phyloP scores from a whole-genome alignment of 2,113 vertebrate genomes.

The Lepus timidus region DNA sequence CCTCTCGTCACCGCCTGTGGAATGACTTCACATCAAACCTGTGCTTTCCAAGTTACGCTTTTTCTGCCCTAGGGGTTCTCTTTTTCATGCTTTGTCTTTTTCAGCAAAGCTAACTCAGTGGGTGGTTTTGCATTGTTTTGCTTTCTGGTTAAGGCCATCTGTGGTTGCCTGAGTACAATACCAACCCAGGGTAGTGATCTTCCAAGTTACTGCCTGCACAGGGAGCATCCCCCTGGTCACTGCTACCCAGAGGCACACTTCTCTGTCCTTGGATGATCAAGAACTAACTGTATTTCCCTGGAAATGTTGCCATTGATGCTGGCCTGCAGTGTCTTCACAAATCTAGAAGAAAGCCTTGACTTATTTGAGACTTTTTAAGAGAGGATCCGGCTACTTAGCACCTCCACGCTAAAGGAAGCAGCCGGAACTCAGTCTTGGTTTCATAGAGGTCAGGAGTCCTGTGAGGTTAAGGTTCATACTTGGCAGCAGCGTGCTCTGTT shows the following conservation, averaged over 20 bases:
- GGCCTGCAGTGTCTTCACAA: not conserved
- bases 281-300: not conserved
- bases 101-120: not conserved
- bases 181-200: not conserved
- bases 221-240: not conserved
- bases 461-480: not conserved
- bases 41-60: not conserved
- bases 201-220: not conserved
- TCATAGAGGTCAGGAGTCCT: not conserved
- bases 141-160: not conserved
- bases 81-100: not conserved
- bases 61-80: not conserved
- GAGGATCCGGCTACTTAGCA: conserved; percentile 25
- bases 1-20: not conserved
- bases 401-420: not conserved
- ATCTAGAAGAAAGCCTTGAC: conserved; percentile 9
- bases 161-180: not conserved
- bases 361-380: conserved; percentile 33
- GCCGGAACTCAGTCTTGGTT: not conserved
- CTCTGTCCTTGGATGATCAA: not conserved
- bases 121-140: not conserved
- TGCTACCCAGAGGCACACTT: not conserved
- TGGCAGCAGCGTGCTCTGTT: not conserved
- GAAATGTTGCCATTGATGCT: not conserved
- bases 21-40: not conserved